phyloP scores from a whole-genome alignment of 1,140 invertebrate species.

The Diachasma alloeum region DNA sequence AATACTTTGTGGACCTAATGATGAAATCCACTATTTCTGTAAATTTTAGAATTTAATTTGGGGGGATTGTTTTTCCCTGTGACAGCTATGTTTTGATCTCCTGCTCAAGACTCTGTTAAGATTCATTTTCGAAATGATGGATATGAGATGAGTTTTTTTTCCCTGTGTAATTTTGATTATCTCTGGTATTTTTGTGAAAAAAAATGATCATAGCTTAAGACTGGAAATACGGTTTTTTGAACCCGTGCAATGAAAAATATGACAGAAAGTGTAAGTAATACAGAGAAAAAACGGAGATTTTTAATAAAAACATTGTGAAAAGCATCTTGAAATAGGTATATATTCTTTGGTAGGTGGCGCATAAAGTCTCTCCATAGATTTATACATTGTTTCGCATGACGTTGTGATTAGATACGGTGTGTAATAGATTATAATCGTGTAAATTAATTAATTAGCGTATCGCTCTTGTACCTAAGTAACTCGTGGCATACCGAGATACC shows the following conservation, averaged over 20 bases:
- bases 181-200: conserved; percentile 15
- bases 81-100: conserved; percentile 30
- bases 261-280: neutral
- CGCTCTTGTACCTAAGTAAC: conserved; percentile 38
- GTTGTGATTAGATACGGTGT: conserved; percentile 44
- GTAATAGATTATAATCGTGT: conserved; percentile 25
- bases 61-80: neutral
- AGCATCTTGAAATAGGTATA: neutral
- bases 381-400: conserved; percentile 38
- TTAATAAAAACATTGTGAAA: neutral
- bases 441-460: conserved; percentile 26
- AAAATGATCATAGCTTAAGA: conserved; percentile 25
- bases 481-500: conserved; percentile 36
- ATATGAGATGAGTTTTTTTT: neutral
- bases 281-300: neutral
- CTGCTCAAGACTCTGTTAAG: conserved; percentile 11
- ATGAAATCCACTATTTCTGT: neutral
- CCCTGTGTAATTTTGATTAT: conserved; percentile 4
- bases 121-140: conserved; percentile 4
- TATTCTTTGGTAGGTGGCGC: neutral
- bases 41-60: neutral
- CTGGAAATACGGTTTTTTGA: neutral
- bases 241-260: neutral
- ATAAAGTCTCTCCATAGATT: conserved; percentile 25
- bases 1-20: too few species aligned